Percentiles rank a stretch among this genome's conserved stretches.
These are phyloP conservation scores for Hermatobates lingyangjiaoensis DNA, from an alignment of 1,140 invertebrate species.

Conservation along the genomic window DNA sequence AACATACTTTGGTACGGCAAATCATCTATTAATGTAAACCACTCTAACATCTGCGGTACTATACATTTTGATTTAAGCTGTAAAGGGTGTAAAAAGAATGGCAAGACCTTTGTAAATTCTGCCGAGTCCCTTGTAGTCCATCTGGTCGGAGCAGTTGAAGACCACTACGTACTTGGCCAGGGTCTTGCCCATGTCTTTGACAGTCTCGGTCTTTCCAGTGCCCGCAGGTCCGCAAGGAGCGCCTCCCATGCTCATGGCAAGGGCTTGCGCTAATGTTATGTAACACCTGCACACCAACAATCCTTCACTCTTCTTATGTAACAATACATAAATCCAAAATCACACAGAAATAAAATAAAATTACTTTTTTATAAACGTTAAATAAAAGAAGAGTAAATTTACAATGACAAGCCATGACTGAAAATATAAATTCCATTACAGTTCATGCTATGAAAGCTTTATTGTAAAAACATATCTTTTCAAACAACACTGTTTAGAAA, in stretches of 20 bases:
- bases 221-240: conserved; percentile 88
- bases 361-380: too few species aligned
- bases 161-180: conserved; percentile 94
- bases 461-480: too few species aligned
- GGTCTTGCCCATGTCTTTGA: conserved; percentile 95
- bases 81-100: too few species aligned
- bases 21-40: too few species aligned
- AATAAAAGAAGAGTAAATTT: too few species aligned
- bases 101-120: conserved; percentile 75
- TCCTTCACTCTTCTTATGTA: too few species aligned
- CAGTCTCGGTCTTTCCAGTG: conserved; percentile 91
- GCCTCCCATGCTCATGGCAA: conserved; percentile 91
- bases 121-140: conserved; percentile 86
- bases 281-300: conserved; percentile 73
- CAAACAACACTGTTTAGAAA: too few species aligned
- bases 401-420: neutral
- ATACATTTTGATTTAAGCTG: too few species aligned
- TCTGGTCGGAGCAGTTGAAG: conserved; percentile 96
- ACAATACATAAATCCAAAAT: too few species aligned
- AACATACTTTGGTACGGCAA: too few species aligned
- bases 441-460: conserved; percentile 1
- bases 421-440: neutral
- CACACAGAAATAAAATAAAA: too few species aligned
- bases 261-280: conserved; percentile 85
- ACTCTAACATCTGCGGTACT: too few species aligned